Evolutionary conservation across 2,888 invertebrate genomes (phyloP), one percentile per base, ranked within the genome.

Genomic region (Ochlodes sylvanus): DNA sequence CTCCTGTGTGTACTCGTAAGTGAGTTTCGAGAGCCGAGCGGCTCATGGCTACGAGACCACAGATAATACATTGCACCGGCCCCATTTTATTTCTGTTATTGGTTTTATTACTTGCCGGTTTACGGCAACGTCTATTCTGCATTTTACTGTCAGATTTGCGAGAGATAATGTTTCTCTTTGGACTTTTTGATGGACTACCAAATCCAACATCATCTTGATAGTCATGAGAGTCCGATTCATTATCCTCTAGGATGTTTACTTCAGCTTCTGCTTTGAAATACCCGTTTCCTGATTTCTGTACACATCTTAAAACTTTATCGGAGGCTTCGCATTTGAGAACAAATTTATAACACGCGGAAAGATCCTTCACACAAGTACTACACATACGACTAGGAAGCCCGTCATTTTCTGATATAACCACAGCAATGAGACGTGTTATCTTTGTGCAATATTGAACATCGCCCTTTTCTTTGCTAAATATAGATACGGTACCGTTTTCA

Each of bases 1-100:
- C 92, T 0, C 90, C 91, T 0, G 92, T 91, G 68, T 93, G 93
- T 0, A 85, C 87, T 1, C 92, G 77, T 83, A 89, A 85, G 68
- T 93, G 93, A 1, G 77, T 82, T 42, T 87, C 85, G 75, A 92
- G 77, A 0, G 91, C 90, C 0, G 92, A 91, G 0, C 75, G 84
- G 68, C 88, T 85, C 0, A 73, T 75, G 0, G 84, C 75, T 69
- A 87, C 74, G 7, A 83, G 75, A 0, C 90, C 89, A 78, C 93
- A 93, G 7, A 85, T 77, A 5, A 82, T 77, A 76, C 93, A 93
- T 61, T 84, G 83, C 14, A 87, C 76, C 1, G 87, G 86, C 1
- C 84, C 83, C 10, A 70, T 66, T 74, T 83, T 89, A 0, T 78
- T 81, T 42, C 80, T 80, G 27, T 76, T 79, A 54, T 63, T 58